Base-by-base conservation (phyloP, 2,797 vertebrate genomes). In the Poecile montanus region DNA sequence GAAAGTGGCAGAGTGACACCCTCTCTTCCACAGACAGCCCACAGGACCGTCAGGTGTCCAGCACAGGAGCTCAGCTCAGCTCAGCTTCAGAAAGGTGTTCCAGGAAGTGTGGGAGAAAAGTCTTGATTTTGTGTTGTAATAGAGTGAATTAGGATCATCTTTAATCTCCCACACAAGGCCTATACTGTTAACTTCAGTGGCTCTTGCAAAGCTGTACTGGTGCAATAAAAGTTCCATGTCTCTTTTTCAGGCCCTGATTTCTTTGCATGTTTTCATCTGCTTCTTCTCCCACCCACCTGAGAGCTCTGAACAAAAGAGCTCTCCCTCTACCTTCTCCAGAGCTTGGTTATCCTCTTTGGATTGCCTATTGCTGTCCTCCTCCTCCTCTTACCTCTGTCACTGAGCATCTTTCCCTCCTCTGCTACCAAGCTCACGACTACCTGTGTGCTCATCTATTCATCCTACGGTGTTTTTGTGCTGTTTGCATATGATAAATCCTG, bases 401-500 rank as follows among this genome's bases (percentile, higher is more conserved):
- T 5, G 25, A 91, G 48, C 75, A 71, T 48, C 74, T 79, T 68
- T 40, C 38, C 77, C 57, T 86, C 74, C 57, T 71, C 57, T 73
- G 85, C 78, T 62, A 44, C 45, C 83, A 71, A 53, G 32, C 86
- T 94, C 87, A 91, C 9, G 26, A 95, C 89, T 85, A 92, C 95
- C 92, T 92, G 78, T n/a, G 16, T n/a, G 63, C 77, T 97, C 91
- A 77, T 85, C 85, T 89, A 40, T 48, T 92, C 95, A 88, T 82
- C 88, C 94, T 51, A 74, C 89, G 10, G 50, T 61, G 80, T 40
- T 91, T 94, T 61, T 74, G 80, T 88, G 87, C 91, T 27, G 8
- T 51, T 88, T 81, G 62, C 82, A 66, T 38, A n/a, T 45, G 80
- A 68, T 60, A 86, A 94, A 88, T 70, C 51, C 83, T 75, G 63